Evolutionary conservation across 2,888 invertebrate genomes (phyloP).

Genomic region (Zaprionus bogoriensis): DNA sequence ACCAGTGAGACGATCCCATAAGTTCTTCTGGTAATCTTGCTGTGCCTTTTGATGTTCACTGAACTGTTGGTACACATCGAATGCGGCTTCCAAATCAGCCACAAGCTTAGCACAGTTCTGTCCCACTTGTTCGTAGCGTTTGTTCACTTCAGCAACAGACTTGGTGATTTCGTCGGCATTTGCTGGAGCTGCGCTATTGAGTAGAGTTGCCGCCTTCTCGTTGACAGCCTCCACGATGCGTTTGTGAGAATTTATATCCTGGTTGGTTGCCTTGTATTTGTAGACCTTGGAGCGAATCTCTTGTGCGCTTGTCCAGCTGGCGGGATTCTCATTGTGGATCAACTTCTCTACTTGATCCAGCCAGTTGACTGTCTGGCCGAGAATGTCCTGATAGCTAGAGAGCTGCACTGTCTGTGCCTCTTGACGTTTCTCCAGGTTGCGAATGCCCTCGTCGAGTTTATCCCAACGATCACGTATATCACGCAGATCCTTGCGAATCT

Average conservation of each 20-base stretch:
- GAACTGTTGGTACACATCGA: conserved; percentile 93
- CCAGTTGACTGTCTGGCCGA: conserved; percentile 93
- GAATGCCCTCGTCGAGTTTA: conserved; percentile 90
- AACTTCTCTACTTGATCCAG: conserved; percentile 92
- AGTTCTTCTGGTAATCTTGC: conserved; percentile 94
- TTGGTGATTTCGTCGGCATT: conserved; percentile 85
- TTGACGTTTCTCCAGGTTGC: conserved; percentile 92
- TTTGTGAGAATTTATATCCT: conserved; percentile 95
- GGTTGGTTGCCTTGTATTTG: conserved; percentile 92
- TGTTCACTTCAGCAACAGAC: conserved; percentile 89
- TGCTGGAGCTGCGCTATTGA: conserved; percentile 83
- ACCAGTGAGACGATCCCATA: conserved; percentile 93
- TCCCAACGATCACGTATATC: conserved; percentile 94
- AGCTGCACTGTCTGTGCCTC: conserved; percentile 92
- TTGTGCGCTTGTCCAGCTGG: conserved; percentile 90
- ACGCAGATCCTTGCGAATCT: conserved; percentile 92
- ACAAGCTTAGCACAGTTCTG: conserved; percentile 87
- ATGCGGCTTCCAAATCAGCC: conserved; percentile 88
- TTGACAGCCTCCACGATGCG: conserved; percentile 94
- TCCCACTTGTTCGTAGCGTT: conserved; percentile 89
- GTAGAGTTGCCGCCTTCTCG: conserved; percentile 91
- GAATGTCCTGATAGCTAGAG: conserved; percentile 92
- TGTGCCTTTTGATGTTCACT: conserved; percentile 92
- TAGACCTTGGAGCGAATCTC: conserved; percentile 92
- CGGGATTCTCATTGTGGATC: conserved; percentile 88